Evolutionary conservation across 2,888 invertebrate species (phyloP), one percentile per base, ranked within the genome.

Genomic region (Amphiduros pacificus): DNA sequence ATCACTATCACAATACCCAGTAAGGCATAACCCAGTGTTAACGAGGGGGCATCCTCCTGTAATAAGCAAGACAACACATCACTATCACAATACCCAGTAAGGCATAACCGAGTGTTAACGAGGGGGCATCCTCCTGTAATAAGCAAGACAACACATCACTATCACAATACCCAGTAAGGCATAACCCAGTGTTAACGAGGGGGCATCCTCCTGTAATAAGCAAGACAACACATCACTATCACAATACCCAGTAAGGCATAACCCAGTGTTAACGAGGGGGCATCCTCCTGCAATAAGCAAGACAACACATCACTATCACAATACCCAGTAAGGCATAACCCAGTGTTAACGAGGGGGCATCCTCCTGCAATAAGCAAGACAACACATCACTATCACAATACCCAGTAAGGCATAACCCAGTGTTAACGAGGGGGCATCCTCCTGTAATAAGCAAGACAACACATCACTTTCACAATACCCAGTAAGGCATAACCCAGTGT

Each of bases 401-500:
- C 63, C 20, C 28, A 76, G 61, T 28, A 77, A 61, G 5, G 71
- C 17, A 54, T 69, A 69, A 29, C 70, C 72, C 31, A 70, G 65
- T 4, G 69, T 63, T 48, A 73, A 20, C 17, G 74, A 70, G 17
- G 73, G 73, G 20, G 66, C 58, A 1, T 66, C 68, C 2, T 27
- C 29, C 74, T 75, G 71, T 51, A 72, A 55, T 2, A 41, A n/a
- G 24, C 20, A 32, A 11, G n/a, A 54, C n/a, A n/a, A n/a, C n/a
- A n/a, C n/a, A n/a, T n/a, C n/a, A n/a, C n/a, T n/a, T n/a, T n/a
- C n/a, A n/a, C n/a, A n/a, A n/a, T n/a, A n/a, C n/a, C 60, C 28
- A 76, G 61, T 28, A 77, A 61, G 5, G 71, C 17, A 54, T 69
- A 69, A 29, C 70, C 72, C 31, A 70, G 65, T 4, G 69, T 63